Evolutionary conservation across 2,113 vertebrate genomes (phyloP), one percentile per base, ranked within the genome.

Genomic region (Amazona vittata): DNA sequence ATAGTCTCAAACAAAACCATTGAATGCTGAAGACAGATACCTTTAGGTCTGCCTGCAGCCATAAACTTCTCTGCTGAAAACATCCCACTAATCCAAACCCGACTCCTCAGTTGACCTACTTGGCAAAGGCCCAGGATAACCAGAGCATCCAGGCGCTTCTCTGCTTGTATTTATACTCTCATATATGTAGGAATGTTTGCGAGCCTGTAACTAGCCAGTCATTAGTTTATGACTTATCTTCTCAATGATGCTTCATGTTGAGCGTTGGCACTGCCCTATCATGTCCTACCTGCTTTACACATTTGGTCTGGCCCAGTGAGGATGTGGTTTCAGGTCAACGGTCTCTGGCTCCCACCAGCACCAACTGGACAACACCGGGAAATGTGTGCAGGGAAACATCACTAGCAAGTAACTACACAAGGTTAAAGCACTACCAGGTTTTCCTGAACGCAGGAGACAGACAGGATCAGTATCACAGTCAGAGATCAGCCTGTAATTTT

Each of bases 171-270:
- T 69, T 63, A 14, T 6, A 2, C 41, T 41, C 26, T 21, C 31
- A 8, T 9, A 0, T 10, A 2, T 46, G 64, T 37, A 55, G 77
- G 39, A 74, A 15, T 5, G 11, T 13, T 5, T 1, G 1, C 17
- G 18, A 81, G 55, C 47, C 52, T 73, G 39, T 12, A 41, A 4
- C 10, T 12, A 20, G 41, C 55, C 89, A 74, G 62, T 25, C 44
- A 37, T 9, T n/a, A 53, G 4, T 3, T 81, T 3, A 0, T 21
- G 39, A 37, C 29, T 53, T 22, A 4, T 6, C 15, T 76, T 37
- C 90, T 65, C 76, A 6, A 3, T 2, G 12, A 41, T 3, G 46
- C 83, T n/a, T 44, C 64, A 12, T 1, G 0, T 1, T 39, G 59
- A 77, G 47, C 7, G 0, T 3, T 57, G 57, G 57, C 80, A 43